Percentiles rank a stretch among this genome's conserved stretches.
Conservation (phyloP, 2,888 invertebrate species). For the Octonoba sinensis region DNA sequence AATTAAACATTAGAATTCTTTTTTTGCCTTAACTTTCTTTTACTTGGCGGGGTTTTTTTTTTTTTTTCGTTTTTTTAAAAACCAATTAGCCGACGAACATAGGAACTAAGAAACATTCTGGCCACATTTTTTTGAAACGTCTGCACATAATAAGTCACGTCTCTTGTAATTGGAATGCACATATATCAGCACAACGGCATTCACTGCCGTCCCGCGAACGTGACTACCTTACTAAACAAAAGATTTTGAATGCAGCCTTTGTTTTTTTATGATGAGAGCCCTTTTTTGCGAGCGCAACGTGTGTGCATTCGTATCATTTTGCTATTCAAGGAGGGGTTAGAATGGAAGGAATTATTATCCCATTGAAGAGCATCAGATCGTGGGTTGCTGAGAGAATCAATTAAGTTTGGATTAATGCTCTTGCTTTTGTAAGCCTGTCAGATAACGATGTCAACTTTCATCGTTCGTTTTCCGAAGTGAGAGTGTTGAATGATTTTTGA, state of each 20-base stretch:
- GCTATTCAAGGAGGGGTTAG: too few species aligned
- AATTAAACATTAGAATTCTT: slow-evolving; percentile 50
- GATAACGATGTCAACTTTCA: too few species aligned
- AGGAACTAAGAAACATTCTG: slow-evolving; percentile 10
- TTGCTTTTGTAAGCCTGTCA: not conserved
- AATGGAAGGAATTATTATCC: too few species aligned
- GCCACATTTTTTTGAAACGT: slow-evolving; percentile 20
- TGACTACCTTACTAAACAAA: slow-evolving; percentile 45
- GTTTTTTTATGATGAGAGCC: slow-evolving; percentile 15
- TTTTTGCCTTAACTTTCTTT: not conserved
- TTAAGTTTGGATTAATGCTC: slow-evolving; percentile 12
- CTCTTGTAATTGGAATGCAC: slow-evolving; percentile 56
- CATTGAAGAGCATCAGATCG: not conserved
- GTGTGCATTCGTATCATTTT: slow-evolving; percentile 42
- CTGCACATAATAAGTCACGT: slow-evolving; percentile 53
- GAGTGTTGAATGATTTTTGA: too few species aligned
- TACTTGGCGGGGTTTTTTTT: slow-evolving; percentile 33
- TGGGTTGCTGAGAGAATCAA: slow-evolving; percentile 36
- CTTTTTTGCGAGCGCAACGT: slow-evolving; percentile 23
- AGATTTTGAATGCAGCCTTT: slow-evolving; percentile 13
- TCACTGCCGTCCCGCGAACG: slow-evolving; percentile 26
- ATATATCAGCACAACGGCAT: slow-evolving; percentile 41
- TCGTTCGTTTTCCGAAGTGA: too few species aligned
- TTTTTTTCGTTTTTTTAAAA: slow-evolving; percentile 22
- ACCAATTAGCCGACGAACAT: slow-evolving; percentile 38